Percentiles rank a stretch among this genome's conserved stretches.
These are phyloP conservation scores for Drosophila leontia DNA, from an alignment of 1,140 invertebrate genomes.

Conservation along the genomic window DNA sequence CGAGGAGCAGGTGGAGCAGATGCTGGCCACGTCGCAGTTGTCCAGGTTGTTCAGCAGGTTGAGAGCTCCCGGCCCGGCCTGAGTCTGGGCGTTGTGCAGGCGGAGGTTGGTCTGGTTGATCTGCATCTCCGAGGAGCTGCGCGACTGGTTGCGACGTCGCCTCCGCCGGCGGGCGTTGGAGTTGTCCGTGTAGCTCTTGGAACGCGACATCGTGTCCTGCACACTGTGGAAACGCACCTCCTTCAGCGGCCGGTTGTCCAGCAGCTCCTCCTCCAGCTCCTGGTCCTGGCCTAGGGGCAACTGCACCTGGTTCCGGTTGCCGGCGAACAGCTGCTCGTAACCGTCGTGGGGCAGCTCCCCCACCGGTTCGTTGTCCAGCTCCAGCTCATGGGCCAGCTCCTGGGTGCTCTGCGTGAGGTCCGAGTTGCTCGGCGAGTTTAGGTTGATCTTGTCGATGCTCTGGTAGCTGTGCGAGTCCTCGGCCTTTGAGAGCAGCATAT, in stretches of 20 bases:
- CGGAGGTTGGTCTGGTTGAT: constrained; percentile 82
- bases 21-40: constrained; percentile 89
- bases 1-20: constrained; percentile 95
- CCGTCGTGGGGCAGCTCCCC: constrained; percentile 67
- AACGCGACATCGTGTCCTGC: constrained; percentile 82
- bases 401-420: constrained; percentile 82
- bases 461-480: constrained; percentile 84
- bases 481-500: constrained; percentile 78
- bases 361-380: constrained; percentile 73
- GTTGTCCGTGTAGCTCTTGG: constrained; percentile 84
- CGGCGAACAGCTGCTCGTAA: constrained; percentile 70
- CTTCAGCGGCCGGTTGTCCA: constrained; percentile 72
- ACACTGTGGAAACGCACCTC: constrained; percentile 81
- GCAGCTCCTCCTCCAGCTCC: constrained; percentile 51
- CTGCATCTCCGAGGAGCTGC: constrained; percentile 81
- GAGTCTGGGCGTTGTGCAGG: constrained; percentile 78
- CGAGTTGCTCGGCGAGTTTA: constrained; percentile 79
- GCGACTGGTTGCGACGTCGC: constrained; percentile 77
- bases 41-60: constrained; percentile 76
- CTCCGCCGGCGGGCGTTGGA: constrained; percentile 76
- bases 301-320: constrained; percentile 40
- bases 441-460: constrained; percentile 81
- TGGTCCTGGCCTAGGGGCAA: constrained; percentile 16
- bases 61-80: constrained; percentile 52
- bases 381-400: constrained; percentile 76